Conservation (phyloP, 2,888 invertebrate genomes). For the Amphipoea oculea region DNA sequence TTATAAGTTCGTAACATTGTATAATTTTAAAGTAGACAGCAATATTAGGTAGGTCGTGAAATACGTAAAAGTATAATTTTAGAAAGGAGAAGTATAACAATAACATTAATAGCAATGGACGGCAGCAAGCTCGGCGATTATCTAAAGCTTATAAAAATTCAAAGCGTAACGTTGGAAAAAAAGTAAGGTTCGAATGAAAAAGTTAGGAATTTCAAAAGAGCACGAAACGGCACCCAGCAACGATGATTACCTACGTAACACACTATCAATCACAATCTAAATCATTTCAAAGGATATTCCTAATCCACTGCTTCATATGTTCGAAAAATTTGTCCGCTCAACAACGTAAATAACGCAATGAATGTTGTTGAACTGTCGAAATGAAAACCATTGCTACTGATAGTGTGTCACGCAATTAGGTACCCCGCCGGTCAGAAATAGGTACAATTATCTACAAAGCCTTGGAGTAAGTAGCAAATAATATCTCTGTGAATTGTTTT, state of each 20-base stretch:
- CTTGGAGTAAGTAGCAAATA: constrained; percentile 46
- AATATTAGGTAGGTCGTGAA: constrained; percentile 50
- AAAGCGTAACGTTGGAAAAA: constrained; percentile 55
- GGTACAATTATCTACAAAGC: constrained; percentile 48
- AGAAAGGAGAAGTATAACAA: constrained; percentile 66
- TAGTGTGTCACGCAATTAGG: background rate
- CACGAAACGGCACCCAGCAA: constrained; percentile 6
- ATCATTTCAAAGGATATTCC: background rate
- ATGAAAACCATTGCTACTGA: background rate
- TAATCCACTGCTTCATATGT: background rate
- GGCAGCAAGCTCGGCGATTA: constrained; percentile 83
- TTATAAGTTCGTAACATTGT: constrained; percentile 49
- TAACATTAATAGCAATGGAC: constrained; percentile 80
- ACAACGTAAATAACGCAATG: background rate
- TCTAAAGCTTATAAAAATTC: constrained; percentile 67
- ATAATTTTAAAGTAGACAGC: constrained; percentile 54
- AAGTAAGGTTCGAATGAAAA: constrained; percentile 43
- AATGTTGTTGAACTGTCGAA: background rate
- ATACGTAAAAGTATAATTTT: constrained; percentile 62
- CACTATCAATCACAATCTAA: background rate
- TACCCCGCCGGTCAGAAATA: background rate
- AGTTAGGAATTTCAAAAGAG: constrained; percentile 46
- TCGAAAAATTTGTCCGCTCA: background rate
- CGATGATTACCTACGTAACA: background rate
- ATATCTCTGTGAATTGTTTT: constrained; percentile 37